These are phyloP conservation scores for Gymnothorax reevesii DNA, from an alignment of 2,797 vertebrate genomes.

Conservation along the genomic window DNA sequence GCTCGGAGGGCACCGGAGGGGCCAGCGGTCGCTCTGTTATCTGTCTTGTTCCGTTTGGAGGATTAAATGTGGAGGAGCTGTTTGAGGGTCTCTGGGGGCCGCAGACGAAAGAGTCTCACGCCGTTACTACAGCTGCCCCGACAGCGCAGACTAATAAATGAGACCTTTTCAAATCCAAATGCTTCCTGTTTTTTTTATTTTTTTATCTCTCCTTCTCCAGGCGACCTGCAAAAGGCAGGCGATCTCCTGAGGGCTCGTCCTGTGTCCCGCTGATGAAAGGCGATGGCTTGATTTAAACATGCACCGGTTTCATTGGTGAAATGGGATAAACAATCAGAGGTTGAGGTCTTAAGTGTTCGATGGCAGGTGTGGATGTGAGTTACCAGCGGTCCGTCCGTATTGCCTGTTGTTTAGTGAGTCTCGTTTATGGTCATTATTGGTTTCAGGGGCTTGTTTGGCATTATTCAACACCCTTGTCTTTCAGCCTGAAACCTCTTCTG, in stretches of 20 bases:
- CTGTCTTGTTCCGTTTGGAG: constrained; percentile 5
- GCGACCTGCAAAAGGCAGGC: neutral
- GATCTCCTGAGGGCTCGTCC: neutral
- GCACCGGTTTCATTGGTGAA: neutral
- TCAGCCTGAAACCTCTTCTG: neutral
- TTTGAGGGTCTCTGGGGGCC: neutral
- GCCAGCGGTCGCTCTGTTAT: neutral
- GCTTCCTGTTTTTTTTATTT: neutral
- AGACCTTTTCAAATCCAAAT: constrained; percentile 19
- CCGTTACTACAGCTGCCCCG: neutral
- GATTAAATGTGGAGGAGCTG: constrained; percentile 21
- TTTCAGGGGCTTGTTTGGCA: neutral
- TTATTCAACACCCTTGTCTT: neutral
- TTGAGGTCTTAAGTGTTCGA: neutral
- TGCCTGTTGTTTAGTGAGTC: neutral
- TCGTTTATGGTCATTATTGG: neutral
- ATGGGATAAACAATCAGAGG: constrained; percentile 19
- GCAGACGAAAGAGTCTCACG: neutral
- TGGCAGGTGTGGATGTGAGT: neutral
- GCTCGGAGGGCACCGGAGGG: neutral
- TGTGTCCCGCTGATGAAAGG: neutral
- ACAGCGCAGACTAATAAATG: constrained; percentile 19
- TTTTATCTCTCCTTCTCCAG: neutral
- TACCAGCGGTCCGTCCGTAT: neutral
- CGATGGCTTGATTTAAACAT: neutral